phyloP scores from a whole-genome alignment of 2,888 invertebrate species.

The Spatulosminthurus flaviceps region DNA sequence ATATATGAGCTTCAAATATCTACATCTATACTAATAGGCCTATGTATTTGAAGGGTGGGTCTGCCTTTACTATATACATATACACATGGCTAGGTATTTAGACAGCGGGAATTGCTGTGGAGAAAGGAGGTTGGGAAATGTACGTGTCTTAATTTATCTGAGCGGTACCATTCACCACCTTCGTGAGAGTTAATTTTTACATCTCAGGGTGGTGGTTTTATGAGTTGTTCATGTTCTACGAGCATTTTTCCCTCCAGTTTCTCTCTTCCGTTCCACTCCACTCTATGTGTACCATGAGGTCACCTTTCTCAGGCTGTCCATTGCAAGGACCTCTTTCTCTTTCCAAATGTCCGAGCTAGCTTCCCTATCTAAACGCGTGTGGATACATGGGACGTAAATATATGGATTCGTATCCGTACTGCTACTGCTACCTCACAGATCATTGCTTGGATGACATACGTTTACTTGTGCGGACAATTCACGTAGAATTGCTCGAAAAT shows the following conservation, averaged over 20 bases:
- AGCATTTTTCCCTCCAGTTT: slow-evolving; percentile 49
- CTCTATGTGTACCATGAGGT: too few relatives aligned
- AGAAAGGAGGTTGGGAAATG: slow-evolving; percentile 35
- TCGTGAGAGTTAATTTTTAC: slow-evolving; percentile 57
- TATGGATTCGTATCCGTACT: too few relatives aligned
- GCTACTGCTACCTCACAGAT: too few relatives aligned
- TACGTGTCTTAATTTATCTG: slow-evolving; percentile 56
- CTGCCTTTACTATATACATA: not conserved
- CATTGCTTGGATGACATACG: too few relatives aligned
- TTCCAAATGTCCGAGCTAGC: too few relatives aligned
- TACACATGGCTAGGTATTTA: not conserved
- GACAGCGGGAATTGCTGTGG: not conserved
- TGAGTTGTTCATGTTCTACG: slow-evolving; percentile 56
- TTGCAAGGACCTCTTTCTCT: too few relatives aligned
- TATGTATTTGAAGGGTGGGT: not conserved
- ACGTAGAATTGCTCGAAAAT: too few relatives aligned
- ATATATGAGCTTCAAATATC: slow-evolving; percentile 3
- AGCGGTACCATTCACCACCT: slow-evolving; percentile 57
- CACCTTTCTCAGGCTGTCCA: too few relatives aligned
- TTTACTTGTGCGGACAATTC: too few relatives aligned
- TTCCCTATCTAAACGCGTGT: too few relatives aligned
- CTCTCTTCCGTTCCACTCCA: slow-evolving; percentile 35
- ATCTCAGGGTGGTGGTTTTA: slow-evolving; percentile 55
- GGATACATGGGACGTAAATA: not conserved
- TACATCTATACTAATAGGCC: not conserved